Percentiles rank a stretch among this genome's conserved stretches.
Evolutionary conservation across 2,888 invertebrate genomes (phyloP).

Genomic region (Sclerodermus sp.): DNA sequence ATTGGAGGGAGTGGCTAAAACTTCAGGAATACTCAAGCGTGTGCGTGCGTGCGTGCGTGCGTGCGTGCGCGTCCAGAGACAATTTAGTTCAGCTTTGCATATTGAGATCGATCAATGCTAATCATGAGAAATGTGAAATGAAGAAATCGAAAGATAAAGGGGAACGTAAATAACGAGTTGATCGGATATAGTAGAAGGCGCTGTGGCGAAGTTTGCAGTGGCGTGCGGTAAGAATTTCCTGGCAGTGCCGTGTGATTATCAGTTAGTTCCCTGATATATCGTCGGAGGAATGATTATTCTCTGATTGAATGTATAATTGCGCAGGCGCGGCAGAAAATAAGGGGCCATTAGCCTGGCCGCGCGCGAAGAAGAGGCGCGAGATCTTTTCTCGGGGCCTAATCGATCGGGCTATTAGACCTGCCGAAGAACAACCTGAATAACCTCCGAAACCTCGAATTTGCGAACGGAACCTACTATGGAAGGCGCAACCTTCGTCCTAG

Average conservation of each 20-base stretch:
- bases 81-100: too few species aligned
- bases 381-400: slow-evolving; percentile 30
- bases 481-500: slow-evolving; percentile 12
- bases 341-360: slow-evolving; percentile 31
- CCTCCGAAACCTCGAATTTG: slow-evolving; percentile 23
- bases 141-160: too few species aligned
- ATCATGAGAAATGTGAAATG: too few species aligned
- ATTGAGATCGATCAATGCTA: too few species aligned
- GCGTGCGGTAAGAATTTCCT: too few species aligned
- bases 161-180: too few species aligned
- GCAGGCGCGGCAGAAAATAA: slow-evolving; percentile 32
- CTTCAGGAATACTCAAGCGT: too few species aligned
- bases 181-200: too few species aligned
- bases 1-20: too few species aligned
- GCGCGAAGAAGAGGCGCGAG: slow-evolving; percentile 8
- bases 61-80: too few species aligned
- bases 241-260: slow-evolving; percentile 19
- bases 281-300: slow-evolving; percentile 35
- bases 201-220: too few species aligned
- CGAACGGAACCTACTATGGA: slow-evolving; percentile 3
- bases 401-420: slow-evolving; percentile 33
- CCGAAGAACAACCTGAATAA: slow-evolving; percentile 23
- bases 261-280: slow-evolving; percentile 35
- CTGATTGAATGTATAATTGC: slow-evolving; percentile 49
- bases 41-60: too few species aligned